Conservation (phyloP, 2,888 invertebrate species). For the Tachystola acroxantha region DNA sequence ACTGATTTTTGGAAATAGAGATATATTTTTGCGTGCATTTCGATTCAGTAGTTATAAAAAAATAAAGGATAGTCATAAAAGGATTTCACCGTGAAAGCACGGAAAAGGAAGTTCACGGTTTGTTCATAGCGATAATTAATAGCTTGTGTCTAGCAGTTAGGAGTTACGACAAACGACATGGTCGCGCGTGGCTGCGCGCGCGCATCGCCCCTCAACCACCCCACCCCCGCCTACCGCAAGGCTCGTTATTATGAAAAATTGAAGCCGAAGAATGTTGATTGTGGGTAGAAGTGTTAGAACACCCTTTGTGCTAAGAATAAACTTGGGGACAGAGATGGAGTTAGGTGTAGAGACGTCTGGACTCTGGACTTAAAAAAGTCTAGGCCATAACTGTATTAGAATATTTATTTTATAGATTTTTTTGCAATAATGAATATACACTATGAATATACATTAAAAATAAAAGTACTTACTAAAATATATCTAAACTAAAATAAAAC, state of each 20-base stretch:
- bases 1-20: too few relatives aligned
- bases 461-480: too few relatives aligned
- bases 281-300: conserved; percentile 8
- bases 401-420: too few relatives aligned
- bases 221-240: too few relatives aligned
- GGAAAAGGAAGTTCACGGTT: conserved; percentile 1
- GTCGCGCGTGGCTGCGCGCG: background rate
- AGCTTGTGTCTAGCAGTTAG: background rate
- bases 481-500: too few relatives aligned
- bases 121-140: background rate
- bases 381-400: too few relatives aligned
- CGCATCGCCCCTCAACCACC: conserved; percentile 1
- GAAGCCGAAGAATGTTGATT: conserved; percentile 18
- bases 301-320: conserved; percentile 12
- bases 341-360: background rate
- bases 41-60: too few relatives aligned
- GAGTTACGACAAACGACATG: background rate
- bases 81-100: background rate
- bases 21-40: too few relatives aligned
- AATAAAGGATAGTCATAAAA: too few relatives aligned
- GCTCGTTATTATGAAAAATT: conserved; percentile 13
- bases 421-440: too few relatives aligned
- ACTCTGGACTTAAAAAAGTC: background rate
- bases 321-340: conserved; percentile 1
- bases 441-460: too few relatives aligned